Conservation (phyloP, 2,113 vertebrate species). For the Protobothrops flavoviridis region DNA sequence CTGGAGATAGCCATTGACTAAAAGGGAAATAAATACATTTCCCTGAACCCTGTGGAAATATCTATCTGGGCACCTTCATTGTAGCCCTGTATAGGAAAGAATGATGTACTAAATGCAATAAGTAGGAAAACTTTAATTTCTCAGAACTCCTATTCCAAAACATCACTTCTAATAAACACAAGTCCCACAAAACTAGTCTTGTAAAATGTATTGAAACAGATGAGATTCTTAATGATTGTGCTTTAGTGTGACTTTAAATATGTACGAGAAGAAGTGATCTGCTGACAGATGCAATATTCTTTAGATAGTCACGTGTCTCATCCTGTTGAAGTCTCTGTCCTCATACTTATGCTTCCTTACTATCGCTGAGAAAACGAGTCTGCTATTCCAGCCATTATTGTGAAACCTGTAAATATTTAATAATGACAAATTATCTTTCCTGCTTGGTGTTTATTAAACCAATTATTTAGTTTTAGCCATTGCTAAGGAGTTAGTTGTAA, state of each 20-base stretch:
- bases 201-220: constrained; percentile 11
- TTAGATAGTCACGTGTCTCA: neutral
- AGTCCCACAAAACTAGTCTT: neutral
- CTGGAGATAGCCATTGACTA: neutral
- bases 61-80: neutral
- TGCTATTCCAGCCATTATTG: neutral
- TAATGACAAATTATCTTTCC: constrained; percentile 3
- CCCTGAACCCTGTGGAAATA: neutral
- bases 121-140: neutral
- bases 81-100: neutral
- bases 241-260: constrained; percentile 22
- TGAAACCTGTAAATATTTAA: constrained; percentile 23
- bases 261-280: constrained; percentile 14
- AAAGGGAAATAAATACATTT: neutral
- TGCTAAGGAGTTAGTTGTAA: constrained; percentile 4
- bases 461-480: constrained; percentile 27
- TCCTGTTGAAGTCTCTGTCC: neutral
- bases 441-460: constrained; percentile 23
- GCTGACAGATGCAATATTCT: constrained; percentile 14
- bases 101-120: neutral
- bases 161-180: neutral
- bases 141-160: neutral
- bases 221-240: neutral
- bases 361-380: constrained; percentile 14
- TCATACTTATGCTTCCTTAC: neutral